Evolutionary conservation across 2,888 invertebrate genomes (phyloP).

Genomic region (Digitonthophagus gazella): DNA sequence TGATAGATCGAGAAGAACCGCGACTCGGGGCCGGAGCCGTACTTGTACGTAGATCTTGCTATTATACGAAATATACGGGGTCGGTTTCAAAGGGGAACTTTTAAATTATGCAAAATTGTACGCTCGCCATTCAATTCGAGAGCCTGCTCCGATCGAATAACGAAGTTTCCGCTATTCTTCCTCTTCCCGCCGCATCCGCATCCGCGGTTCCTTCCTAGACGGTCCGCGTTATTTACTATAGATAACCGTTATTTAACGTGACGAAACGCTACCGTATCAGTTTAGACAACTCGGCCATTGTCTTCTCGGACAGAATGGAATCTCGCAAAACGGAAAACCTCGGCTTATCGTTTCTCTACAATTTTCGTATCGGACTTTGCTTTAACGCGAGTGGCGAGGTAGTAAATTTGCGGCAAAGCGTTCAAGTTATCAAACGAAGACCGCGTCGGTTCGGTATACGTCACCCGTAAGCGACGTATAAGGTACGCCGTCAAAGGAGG

Average conservation of each 20-base stretch:
- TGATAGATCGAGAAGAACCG: not conserved
- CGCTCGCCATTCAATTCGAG: not conserved
- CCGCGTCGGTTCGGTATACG: not conserved
- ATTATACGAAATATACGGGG: not conserved
- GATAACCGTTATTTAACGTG: not conserved
- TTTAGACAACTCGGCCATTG: not conserved
- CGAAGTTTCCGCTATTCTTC: not conserved
- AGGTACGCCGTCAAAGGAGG: not conserved
- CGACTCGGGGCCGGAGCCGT: not conserved
- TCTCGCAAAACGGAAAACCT: not conserved
- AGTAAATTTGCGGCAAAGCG: not conserved
- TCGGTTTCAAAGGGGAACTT: not conserved
- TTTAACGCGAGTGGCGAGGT: not conserved
- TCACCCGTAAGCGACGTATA: not conserved
- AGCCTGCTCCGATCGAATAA: not conserved
- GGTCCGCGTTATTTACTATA: not conserved
- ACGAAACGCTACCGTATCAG: not conserved
- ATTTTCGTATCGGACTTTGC: too few species aligned
- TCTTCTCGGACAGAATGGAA: not conserved
- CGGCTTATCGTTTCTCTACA: not conserved
- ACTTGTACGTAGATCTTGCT: not conserved
- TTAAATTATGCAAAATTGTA: not conserved
- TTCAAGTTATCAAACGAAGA: not conserved
- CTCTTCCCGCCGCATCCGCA: not conserved
- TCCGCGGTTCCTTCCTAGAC: not conserved